Conservation (phyloP, 2,888 invertebrate genomes). For the Itoplectis maculator region DNA sequence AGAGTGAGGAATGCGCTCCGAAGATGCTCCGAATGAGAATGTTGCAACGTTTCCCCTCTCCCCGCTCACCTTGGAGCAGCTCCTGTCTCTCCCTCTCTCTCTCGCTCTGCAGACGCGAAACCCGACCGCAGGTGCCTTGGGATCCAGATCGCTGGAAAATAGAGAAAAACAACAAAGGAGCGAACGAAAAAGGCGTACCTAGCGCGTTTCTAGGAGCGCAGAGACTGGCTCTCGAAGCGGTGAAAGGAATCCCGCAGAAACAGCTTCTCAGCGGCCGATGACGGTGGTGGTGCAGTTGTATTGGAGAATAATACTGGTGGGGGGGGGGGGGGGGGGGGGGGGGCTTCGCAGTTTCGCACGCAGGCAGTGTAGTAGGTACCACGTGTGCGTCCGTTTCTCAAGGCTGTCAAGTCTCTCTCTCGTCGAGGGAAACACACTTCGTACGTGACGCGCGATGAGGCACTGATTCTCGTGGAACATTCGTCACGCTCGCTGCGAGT, state of each 20-base stretch:
- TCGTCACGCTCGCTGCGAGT: background rate
- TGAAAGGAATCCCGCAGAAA: slow-evolving; percentile 64
- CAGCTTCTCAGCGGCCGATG: slow-evolving; percentile 15
- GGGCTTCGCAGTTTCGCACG: slow-evolving; percentile 1
- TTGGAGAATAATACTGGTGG: slow-evolving; percentile 2
- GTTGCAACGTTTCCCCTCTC: background rate
- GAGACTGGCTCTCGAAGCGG: slow-evolving; percentile 45
- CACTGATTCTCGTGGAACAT: background rate
- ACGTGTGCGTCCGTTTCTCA: slow-evolving; percentile 52
- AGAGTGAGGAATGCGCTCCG: background rate
- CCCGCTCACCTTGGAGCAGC: background rate
- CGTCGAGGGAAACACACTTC: background rate
- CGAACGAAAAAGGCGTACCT: slow-evolving; percentile 35
- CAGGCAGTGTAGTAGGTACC: slow-evolving; percentile 25
- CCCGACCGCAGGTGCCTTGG: slow-evolving; percentile 27
- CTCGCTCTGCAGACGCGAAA: background rate
- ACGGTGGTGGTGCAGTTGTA: background rate
- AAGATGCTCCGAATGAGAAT: slow-evolving; percentile 7
- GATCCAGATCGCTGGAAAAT: slow-evolving; percentile 3
- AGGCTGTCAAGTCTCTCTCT: slow-evolving; percentile 52
- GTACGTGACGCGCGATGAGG: background rate
- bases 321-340: no score
- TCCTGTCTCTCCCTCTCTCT: background rate
- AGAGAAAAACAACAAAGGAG: slow-evolving; percentile 11
- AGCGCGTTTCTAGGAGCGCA: slow-evolving; percentile 41